These are phyloP conservation scores for Epizoanthus scotinus DNA, from an alignment of 92 coral and sea anemone species.

Conservation along the genomic window DNA sequence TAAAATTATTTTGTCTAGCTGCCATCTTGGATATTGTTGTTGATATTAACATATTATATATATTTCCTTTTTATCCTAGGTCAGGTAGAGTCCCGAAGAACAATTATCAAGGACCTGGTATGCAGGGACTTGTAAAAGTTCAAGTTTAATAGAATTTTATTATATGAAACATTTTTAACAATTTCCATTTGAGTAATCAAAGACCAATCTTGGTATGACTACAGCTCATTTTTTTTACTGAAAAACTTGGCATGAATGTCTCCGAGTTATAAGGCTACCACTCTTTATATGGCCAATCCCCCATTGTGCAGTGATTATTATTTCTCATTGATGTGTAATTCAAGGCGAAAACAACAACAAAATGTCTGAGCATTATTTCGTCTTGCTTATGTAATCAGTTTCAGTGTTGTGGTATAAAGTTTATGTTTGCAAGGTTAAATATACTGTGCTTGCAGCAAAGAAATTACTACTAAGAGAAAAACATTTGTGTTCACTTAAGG, in stretches of 20 bases:
- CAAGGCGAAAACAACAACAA: no score
- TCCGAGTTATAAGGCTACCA: no score
- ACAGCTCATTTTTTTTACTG: not conserved
- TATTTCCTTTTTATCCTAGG: conserved; percentile 30
- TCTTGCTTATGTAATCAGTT: no score
- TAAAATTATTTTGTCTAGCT: not conserved
- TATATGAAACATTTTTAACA: conserved; percentile 25
- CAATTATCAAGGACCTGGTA: conserved; percentile 73
- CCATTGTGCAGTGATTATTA: no score
- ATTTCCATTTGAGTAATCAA: conserved; percentile 15
- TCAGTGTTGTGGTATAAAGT: no score
- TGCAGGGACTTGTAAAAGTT: conserved; percentile 91
- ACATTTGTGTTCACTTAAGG: no score
- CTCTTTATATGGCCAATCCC: no score
- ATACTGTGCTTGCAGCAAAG: no score
- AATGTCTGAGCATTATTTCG: no score
- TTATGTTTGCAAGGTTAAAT: no score
- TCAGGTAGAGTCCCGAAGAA: conserved; percentile 79
- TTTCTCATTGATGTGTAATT: no score
- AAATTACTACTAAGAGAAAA: no score
- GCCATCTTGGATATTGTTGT: not conserved
- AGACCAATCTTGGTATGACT: conserved; percentile 5
- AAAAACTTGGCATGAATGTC: not conserved
- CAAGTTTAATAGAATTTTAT: conserved; percentile 67
- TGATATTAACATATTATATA: not conserved